A percentile compares a stretch with the other conserved stretches of the same genome.
Evolutionary conservation across 2,797 vertebrate genomes (phyloP).

Genomic region (Chloroceryle inda): DNA sequence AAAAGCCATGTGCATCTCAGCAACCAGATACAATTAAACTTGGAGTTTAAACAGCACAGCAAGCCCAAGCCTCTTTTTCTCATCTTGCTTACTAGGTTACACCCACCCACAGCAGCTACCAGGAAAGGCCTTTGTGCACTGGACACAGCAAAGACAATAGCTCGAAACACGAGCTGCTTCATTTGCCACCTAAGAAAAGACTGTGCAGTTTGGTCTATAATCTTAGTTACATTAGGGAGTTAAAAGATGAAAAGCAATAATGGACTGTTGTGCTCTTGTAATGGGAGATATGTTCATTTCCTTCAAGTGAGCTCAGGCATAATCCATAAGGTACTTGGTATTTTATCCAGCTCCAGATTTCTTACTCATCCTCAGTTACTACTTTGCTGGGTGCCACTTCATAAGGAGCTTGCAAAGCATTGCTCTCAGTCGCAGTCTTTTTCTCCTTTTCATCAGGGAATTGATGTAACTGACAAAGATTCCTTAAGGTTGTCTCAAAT

Average conservation of each 20-base stretch:
- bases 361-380: not conserved
- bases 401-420: not conserved
- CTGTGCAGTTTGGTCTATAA: not conserved
- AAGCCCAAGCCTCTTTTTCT: not conserved
- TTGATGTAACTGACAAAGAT: not conserved
- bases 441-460: not conserved
- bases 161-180: not conserved
- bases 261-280: not conserved
- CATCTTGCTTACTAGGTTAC: not conserved
- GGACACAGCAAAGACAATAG: not conserved
- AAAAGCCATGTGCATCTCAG: not conserved
- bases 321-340: not conserved
- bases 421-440: not conserved
- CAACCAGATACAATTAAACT: not conserved
- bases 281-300: not conserved
- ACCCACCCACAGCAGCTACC: not conserved
- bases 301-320: rapidly evolving
- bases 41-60: not conserved
- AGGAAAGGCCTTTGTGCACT: not conserved
- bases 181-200: not conserved
- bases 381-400: not conserved
- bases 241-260: not conserved
- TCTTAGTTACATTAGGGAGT: not conserved
- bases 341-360: not conserved
- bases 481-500: not conserved